Evolutionary conservation across 2,797 vertebrate genomes (phyloP).

Genomic region (Myotis vivesi): DNA sequence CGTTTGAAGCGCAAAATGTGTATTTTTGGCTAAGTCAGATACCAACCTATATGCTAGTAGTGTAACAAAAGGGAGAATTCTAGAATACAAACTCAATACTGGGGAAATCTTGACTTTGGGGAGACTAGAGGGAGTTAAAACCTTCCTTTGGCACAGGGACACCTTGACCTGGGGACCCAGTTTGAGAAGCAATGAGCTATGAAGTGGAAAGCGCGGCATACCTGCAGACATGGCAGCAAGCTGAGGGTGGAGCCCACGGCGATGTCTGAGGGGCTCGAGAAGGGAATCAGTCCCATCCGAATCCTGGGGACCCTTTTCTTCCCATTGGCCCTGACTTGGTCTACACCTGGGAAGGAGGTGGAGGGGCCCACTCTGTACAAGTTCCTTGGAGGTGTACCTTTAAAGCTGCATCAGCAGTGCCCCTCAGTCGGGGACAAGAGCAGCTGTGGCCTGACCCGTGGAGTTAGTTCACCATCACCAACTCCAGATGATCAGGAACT

Average conservation of each 20-base stretch:
- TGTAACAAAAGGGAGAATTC: neutral
- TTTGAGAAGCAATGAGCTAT: accelerated
- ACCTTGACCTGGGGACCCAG: neutral
- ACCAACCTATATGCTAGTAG: neutral
- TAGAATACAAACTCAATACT: neutral
- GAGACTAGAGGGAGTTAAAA: too few relatives aligned
- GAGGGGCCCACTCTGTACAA: accelerated
- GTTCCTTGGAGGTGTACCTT: neutral
- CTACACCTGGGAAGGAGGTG: neutral
- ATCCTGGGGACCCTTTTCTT: neutral
- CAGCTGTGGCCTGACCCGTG: neutral
- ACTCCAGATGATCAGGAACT: neutral
- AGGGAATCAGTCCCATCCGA: neutral
- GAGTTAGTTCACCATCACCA: neutral
- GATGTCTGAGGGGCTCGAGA: accelerated
- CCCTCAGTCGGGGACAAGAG: neutral
- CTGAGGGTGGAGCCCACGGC: accelerated
- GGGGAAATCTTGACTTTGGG: neutral
- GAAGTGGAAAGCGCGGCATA: accelerated
- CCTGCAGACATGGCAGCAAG: accelerated
- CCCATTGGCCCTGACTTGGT: accelerated
- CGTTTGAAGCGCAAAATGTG: neutral
- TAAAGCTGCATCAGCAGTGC: accelerated
- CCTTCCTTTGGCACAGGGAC: neutral
- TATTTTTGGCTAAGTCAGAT: neutral